Conservation (phyloP, 37 sponge, comb jelly and placozoan species). For the Spongilla lacustris region DNA sequence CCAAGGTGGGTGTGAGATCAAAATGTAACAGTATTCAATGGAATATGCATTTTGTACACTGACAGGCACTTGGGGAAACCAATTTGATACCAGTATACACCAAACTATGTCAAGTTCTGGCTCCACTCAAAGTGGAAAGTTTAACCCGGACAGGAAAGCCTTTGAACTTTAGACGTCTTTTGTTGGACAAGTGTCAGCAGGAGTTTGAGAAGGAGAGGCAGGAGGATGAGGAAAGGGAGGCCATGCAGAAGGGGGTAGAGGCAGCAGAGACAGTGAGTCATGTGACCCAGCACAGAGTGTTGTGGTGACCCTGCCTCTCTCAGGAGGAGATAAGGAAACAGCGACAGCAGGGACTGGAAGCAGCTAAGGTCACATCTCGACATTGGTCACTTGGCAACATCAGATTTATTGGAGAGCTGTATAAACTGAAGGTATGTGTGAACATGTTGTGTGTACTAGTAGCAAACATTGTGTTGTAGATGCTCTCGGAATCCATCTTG, state of each 20-base stretch:
- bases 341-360: conserved; percentile 38
- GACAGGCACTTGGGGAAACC: conserved; percentile 82
- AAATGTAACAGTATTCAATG: background rate
- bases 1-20: conserved; percentile 39
- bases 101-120: conserved; percentile 63
- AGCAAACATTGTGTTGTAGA: conserved; percentile 1
- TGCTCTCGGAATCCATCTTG: conserved; percentile 86
- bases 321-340: conserved; percentile 65
- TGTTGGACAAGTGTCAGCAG: conserved; percentile 82
- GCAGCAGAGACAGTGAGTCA: conserved; percentile 58
- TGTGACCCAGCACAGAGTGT: background rate
- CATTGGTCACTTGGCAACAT: conserved; percentile 85
- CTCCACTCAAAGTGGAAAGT: conserved; percentile 50
- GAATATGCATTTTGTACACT: too few species aligned
- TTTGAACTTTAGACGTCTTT: conserved; percentile 56
- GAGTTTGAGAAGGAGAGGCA: conserved; percentile 91
- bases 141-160: conserved; percentile 48
- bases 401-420: conserved; percentile 89
- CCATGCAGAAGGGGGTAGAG: conserved; percentile 46
- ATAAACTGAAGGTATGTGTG: conserved; percentile 65
- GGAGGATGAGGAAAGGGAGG: conserved; percentile 53
- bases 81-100: conserved; percentile 82
- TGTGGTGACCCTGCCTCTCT: background rate
- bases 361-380: conserved; percentile 21
- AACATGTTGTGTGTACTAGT: background rate